Evolutionary conservation across 2,888 invertebrate species (phyloP), one percentile per base, ranked within the genome.

Genomic region (Congeria kusceri): DNA sequence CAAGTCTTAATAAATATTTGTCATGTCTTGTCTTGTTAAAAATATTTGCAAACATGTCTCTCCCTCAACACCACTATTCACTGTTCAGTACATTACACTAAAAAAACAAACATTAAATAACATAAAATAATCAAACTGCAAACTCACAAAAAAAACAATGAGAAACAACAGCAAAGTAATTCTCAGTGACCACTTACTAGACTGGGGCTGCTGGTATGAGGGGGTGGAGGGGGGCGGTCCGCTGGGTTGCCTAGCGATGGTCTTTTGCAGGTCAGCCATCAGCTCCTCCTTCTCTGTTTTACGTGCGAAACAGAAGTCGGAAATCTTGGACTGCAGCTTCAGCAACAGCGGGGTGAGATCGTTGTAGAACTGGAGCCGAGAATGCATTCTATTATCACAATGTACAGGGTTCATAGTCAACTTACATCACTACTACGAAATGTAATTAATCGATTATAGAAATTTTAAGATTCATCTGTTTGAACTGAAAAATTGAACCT

Each of bases 271-370:
- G 94, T 99, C 98, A 93, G 98, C 97, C 93, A 99, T 94, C 87
- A 99, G 94, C 93, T 99, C 99, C 89, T 99, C 99, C 94, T 99
- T 99, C 94, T 99, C 99, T 0, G 99, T 99, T 95, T 98, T 98
- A 44, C 99, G 96, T 49, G 99, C 99, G 94, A 99, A 99, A 94
- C 98, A 98, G 94, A 97, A 99, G 95, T 99, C 99, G 9, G 97
- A 96, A 79, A 99, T 97, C 94, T 99, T 99, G 94, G 97, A 98
- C 95, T 99, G 99, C 94, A 98, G 98, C 72, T 96, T 96, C 23
- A 99, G 96, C 92, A 99, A 95, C 90, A 99, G 94, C 95, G 98
- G 95, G 5, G 95, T 95, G 74, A 95, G 91, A 87, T 95, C 95
- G 87, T 94, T 95, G 91, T 95, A 95, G 91, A 95, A 95, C 94